Evolutionary conservation across 2,888 invertebrate genomes (phyloP).

Genomic region (Andrena bicolor): DNA sequence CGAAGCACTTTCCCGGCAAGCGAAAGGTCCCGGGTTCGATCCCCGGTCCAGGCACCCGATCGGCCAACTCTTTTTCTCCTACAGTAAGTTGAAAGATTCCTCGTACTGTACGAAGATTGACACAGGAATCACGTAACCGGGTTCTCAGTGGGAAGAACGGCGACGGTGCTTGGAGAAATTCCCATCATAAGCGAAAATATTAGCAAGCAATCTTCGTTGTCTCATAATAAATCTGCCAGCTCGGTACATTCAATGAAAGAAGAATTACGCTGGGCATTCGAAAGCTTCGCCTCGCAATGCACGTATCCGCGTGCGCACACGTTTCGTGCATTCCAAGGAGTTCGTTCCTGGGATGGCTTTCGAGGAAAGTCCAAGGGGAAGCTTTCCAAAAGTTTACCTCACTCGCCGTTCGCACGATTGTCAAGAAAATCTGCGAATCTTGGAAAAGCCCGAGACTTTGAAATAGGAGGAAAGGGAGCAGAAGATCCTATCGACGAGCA

Average conservation of each 20-base stretch:
- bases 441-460: too few relatives aligned
- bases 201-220: constrained; percentile 22
- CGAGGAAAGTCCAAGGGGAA: constrained; percentile 43
- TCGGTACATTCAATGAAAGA: constrained; percentile 59
- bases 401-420: background rate
- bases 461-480: background rate
- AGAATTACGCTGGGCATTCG: constrained; percentile 55
- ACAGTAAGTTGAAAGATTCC: too few relatives aligned
- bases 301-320: constrained; percentile 58
- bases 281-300: constrained; percentile 59
- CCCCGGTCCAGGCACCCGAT: too few relatives aligned
- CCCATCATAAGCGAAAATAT: background rate
- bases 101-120: too few relatives aligned
- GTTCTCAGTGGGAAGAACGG: too few relatives aligned
- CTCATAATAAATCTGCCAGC: constrained; percentile 59
- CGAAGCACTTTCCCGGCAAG: too few relatives aligned
- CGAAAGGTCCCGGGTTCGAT: too few relatives aligned
- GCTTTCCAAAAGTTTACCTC: constrained; percentile 21
- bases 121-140: too few relatives aligned
- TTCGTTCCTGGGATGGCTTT: constrained; percentile 58
- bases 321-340: constrained; percentile 60
- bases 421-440: background rate
- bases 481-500: constrained; percentile 25
- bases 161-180: background rate
- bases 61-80: too few relatives aligned